Evolutionary conservation across 2,888 invertebrate species (phyloP).

Genomic region (Tenthredo amoena): DNA sequence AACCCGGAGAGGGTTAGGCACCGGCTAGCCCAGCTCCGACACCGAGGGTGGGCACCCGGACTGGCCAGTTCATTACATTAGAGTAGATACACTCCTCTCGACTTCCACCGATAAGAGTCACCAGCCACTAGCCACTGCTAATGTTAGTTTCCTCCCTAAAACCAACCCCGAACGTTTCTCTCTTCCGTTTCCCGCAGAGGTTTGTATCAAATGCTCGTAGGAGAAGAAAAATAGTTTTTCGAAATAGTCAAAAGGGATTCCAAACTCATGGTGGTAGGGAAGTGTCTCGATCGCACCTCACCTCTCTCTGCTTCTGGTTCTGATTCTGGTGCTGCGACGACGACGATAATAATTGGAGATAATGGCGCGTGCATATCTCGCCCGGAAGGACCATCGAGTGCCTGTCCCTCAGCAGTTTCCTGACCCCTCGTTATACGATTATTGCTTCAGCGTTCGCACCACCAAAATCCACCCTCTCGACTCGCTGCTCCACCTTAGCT

Average conservation of each 20-base stretch:
- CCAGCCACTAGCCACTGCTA: constrained; percentile 49
- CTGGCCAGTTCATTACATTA: constrained; percentile 54
- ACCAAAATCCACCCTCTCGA: constrained; percentile 32
- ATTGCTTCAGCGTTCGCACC: constrained; percentile 70
- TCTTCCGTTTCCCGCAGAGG: neutral
- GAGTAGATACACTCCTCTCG: constrained; percentile 46
- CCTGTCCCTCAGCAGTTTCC: constrained; percentile 50
- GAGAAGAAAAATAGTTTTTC: neutral
- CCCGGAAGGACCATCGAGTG: constrained; percentile 49
- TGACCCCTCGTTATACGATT: constrained; percentile 74
- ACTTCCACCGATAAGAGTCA: constrained; percentile 54
- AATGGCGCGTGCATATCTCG: constrained; percentile 52
- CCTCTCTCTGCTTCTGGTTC: constrained; percentile 15
- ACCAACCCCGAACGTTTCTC: neutral
- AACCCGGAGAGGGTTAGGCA: constrained; percentile 47
- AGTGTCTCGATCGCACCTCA: constrained; percentile 56
- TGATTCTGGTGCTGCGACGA: constrained; percentile 48
- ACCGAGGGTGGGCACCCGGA: constrained; percentile 10
- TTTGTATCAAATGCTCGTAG: neutral
- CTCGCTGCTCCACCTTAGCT: constrained; percentile 9
- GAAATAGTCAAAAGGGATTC: neutral
- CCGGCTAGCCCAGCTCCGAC: constrained; percentile 3
- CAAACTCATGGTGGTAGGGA: neutral
- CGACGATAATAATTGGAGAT: constrained; percentile 48
- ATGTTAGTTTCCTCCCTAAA: constrained; percentile 36